Percentiles rank a stretch among this genome's conserved stretches.
Evolutionary conservation across 2,113 vertebrate species (phyloP).

Genomic region (Ellobius talpinus): DNA sequence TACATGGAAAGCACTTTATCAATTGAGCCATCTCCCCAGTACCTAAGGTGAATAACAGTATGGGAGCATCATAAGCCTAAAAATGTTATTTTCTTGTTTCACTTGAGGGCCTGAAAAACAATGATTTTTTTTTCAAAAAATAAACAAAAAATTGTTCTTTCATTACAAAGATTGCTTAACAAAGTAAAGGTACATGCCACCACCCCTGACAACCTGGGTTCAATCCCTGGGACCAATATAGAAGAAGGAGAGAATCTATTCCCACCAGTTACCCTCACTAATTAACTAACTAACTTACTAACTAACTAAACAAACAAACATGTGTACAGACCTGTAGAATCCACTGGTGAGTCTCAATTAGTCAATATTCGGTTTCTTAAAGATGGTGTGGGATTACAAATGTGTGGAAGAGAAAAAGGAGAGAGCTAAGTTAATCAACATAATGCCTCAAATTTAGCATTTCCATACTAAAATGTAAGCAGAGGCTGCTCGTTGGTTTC

Average conservation of each 20-base stretch:
- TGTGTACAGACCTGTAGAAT: neutral
- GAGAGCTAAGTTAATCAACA: neutral
- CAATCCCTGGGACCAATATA: neutral
- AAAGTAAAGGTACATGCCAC: neutral
- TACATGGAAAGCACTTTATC: neutral
- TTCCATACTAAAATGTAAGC: neutral
- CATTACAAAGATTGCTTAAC: neutral
- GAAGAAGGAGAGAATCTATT: neutral
- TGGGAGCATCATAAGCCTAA: neutral
- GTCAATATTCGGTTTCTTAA: slow-evolving; percentile 5
- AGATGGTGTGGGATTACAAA: slow-evolving; percentile 7
- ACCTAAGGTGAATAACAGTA: slow-evolving; percentile 2
- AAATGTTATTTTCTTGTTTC: neutral
- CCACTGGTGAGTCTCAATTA: slow-evolving; percentile 17
- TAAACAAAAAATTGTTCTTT: slow-evolving; percentile 38
- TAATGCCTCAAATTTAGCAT: neutral
- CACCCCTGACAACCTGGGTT: neutral
- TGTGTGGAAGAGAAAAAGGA: neutral
- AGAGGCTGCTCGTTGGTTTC: too few relatives aligned
- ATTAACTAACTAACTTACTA: neutral
- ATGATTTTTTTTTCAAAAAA: slow-evolving; percentile 31
- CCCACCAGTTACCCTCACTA: neutral
- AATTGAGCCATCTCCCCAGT: neutral
- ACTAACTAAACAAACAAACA: neutral
- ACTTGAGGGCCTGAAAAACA: neutral